phyloP scores from a whole-genome alignment of 2,797 vertebrate species.

The Cuculus canorus region DNA sequence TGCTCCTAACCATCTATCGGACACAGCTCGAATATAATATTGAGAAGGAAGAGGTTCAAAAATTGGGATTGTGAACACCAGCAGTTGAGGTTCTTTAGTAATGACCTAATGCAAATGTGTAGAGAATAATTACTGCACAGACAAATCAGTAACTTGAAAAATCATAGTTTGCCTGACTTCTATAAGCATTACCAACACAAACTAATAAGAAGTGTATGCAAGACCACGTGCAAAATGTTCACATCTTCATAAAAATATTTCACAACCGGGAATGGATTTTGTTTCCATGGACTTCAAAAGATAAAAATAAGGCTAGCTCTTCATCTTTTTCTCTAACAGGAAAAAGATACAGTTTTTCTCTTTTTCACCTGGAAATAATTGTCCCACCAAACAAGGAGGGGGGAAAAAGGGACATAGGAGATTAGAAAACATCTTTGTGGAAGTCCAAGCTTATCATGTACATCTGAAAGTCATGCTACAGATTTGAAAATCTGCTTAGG shows the following conservation, averaged over 20 bases:
- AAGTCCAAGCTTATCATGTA: background rate
- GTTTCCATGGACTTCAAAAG: background rate
- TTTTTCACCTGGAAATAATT: background rate
- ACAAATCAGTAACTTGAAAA: conserved; percentile 17
- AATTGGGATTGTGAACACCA: conserved; percentile 98
- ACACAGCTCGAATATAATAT: conserved; percentile 95
- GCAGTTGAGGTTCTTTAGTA: conserved; percentile 86
- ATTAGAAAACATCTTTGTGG: background rate
- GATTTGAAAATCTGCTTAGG: background rate
- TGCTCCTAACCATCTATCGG: conserved; percentile 95
- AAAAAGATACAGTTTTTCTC: background rate
- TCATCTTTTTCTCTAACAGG: background rate
- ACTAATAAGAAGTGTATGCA: background rate
- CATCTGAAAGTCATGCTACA: background rate
- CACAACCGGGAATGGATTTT: background rate
- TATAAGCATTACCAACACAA: background rate
- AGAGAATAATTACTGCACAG: conserved; percentile 21
- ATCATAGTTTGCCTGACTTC: background rate
- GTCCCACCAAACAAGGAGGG: background rate
- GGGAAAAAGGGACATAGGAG: background rate
- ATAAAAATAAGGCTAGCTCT: background rate
- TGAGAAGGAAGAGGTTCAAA: conserved; percentile 97
- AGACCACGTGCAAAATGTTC: background rate
- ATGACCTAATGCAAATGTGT: conserved; percentile 83
- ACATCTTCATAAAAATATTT: background rate